Conservation (phyloP, 2,888 invertebrate species). For the Scaptomyza cyrtandrae region DNA sequence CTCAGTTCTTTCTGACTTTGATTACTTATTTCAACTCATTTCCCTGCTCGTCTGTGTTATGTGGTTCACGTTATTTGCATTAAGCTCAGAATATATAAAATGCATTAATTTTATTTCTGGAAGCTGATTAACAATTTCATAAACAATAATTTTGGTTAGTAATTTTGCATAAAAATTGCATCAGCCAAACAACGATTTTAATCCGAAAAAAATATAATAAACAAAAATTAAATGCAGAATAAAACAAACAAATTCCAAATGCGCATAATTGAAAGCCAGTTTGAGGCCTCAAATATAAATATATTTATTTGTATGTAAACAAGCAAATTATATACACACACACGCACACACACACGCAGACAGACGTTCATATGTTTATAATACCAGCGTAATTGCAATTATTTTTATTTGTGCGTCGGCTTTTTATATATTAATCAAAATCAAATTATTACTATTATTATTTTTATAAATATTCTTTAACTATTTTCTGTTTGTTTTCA, state of each 20-base stretch:
- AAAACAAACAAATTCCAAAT: slow-evolving; percentile 60
- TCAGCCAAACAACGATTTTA: slow-evolving; percentile 58
- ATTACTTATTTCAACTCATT: slow-evolving; percentile 56
- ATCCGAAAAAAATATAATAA: slow-evolving; percentile 30
- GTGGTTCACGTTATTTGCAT: slow-evolving; percentile 60
- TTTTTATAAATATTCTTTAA: slow-evolving; percentile 25
- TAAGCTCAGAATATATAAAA: slow-evolving; percentile 71
- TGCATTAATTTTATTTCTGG: slow-evolving; percentile 46
- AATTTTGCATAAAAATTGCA: slow-evolving; percentile 76
- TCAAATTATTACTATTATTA: slow-evolving; percentile 8
- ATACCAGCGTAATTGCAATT: slow-evolving; percentile 62
- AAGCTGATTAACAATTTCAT: slow-evolving; percentile 52
- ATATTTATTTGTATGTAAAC: slow-evolving; percentile 24
- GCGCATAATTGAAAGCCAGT: slow-evolving; percentile 74
- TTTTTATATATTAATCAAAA: slow-evolving; percentile 34
- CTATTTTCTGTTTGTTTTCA: slow-evolving; percentile 8
- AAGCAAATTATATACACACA: slow-evolving; percentile 42
- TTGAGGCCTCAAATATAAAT: slow-evolving; percentile 30
- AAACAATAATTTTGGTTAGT: slow-evolving; percentile 55
- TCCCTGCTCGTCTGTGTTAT: slow-evolving; percentile 57
- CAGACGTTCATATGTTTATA: not conserved
- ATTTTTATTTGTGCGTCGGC: slow-evolving; percentile 65
- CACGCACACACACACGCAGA: slow-evolving; percentile 20
- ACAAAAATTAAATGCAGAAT: slow-evolving; percentile 45
- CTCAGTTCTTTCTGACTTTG: not conserved